A percentile compares a stretch with the other conserved stretches of the same genome.
phyloP scores from a whole-genome alignment of 2,113 vertebrate genomes.

The Hypanus sabinus region DNA sequence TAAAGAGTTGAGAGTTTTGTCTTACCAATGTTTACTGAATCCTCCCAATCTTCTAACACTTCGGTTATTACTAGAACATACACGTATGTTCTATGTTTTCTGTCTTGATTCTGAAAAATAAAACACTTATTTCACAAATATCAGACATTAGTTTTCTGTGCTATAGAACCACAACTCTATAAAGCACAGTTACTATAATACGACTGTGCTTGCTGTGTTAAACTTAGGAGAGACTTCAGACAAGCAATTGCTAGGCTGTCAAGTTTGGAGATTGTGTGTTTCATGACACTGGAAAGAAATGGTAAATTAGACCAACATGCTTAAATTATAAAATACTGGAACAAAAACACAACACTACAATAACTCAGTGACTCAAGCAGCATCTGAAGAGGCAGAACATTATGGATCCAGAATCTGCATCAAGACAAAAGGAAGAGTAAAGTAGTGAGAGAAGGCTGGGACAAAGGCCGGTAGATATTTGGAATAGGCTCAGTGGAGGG shows the following conservation, averaged over 20 bases:
- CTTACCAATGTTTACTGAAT: slow-evolving; percentile 94
- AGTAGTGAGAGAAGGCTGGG: too few species aligned
- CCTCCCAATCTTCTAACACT: slow-evolving; percentile 95
- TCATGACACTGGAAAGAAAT: neutral
- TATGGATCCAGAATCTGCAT: too few species aligned
- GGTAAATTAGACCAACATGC: neutral
- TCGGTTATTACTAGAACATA: slow-evolving; percentile 94
- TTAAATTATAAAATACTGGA: neutral
- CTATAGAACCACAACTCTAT: too few species aligned
- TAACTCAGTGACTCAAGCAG: too few species aligned
- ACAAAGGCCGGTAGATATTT: too few species aligned
- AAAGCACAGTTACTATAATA: neutral
- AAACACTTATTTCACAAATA: neutral
- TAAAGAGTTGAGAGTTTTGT: neutral
- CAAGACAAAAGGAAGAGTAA: too few species aligned
- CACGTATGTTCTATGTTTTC: slow-evolving; percentile 95
- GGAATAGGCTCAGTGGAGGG: too few species aligned
- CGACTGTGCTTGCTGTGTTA: neutral
- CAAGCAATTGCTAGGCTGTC: neutral
- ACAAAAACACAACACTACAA: too few species aligned
- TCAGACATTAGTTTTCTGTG: neutral
- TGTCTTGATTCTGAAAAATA: slow-evolving; percentile 76
- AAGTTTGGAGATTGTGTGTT: neutral
- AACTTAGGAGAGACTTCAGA: neutral
- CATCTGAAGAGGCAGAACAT: too few species aligned